phyloP scores from a whole-genome alignment of 2,797 vertebrate genomes.

The Oceanodroma leucorhoa region DNA sequence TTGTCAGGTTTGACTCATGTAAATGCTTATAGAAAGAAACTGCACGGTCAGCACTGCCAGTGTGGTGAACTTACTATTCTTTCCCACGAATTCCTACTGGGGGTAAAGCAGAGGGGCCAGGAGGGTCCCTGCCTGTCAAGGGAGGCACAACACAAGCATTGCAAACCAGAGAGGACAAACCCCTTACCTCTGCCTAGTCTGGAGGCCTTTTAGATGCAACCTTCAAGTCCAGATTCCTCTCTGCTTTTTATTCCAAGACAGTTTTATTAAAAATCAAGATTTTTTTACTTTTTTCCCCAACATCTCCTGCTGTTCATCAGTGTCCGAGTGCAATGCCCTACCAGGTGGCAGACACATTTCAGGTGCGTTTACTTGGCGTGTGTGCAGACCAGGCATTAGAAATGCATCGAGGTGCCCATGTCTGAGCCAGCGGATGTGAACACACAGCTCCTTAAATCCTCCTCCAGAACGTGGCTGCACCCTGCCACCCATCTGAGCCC shows the following conservation, averaged over 20 bases:
- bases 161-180: neutral
- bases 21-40: neutral
- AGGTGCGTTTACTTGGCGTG: neutral
- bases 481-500: neutral
- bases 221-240: neutral
- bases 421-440: neutral
- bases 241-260: neutral
- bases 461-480: neutral
- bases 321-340: accelerated
- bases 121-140: too few relatives aligned
- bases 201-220: neutral
- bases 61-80: neutral
- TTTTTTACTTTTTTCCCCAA: neutral
- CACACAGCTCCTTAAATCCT: neutral
- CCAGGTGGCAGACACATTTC: neutral
- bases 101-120: neutral
- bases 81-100: neutral
- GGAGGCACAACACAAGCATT: accelerated
- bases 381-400: neutral
- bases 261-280: neutral
- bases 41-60: accelerated
- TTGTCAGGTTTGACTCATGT: neutral
- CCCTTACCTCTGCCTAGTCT: neutral
- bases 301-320: neutral
- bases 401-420: accelerated